A percentile compares a stretch with the other conserved stretches of the same genome.
These are phyloP conservation scores for Apamea sordens DNA, from an alignment of 2,888 invertebrate species.

Conservation along the genomic window DNA sequence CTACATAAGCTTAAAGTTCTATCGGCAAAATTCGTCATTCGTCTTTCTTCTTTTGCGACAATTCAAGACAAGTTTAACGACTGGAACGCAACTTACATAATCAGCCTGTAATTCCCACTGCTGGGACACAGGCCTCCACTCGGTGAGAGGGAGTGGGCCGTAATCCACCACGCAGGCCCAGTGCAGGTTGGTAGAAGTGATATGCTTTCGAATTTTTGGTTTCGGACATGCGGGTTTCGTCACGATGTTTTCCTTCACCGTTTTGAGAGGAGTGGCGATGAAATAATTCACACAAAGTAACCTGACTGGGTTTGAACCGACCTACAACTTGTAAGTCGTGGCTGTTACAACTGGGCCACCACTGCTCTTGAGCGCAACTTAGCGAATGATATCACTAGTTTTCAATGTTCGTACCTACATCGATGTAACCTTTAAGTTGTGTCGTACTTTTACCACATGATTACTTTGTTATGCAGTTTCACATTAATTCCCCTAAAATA, in stretches of 20 bases:
- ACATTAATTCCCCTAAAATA: conserved; percentile 53
- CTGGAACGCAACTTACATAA: background rate
- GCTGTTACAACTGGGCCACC: background rate
- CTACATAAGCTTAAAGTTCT: background rate
- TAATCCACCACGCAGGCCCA: background rate
- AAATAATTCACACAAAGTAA: background rate
- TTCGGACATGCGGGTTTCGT: background rate
- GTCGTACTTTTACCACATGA: background rate
- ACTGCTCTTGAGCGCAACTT: background rate
- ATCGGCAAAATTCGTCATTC: conserved; percentile 6
- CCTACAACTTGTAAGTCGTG: background rate
- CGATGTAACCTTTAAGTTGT: background rate
- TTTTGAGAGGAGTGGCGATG: background rate
- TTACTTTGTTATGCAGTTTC: conserved; percentile 24
- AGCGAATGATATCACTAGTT: background rate
- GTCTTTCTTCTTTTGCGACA: background rate
- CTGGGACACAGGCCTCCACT: background rate
- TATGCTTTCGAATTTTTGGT: background rate
- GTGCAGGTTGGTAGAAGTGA: background rate
- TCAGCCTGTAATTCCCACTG: background rate
- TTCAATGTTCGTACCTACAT: background rate
- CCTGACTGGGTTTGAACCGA: background rate
- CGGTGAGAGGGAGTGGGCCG: background rate
- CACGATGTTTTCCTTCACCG: background rate
- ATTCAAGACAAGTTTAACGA: background rate